Conservation (phyloP, 2,797 vertebrate species). For the Hylomyscus alleni region DNA sequence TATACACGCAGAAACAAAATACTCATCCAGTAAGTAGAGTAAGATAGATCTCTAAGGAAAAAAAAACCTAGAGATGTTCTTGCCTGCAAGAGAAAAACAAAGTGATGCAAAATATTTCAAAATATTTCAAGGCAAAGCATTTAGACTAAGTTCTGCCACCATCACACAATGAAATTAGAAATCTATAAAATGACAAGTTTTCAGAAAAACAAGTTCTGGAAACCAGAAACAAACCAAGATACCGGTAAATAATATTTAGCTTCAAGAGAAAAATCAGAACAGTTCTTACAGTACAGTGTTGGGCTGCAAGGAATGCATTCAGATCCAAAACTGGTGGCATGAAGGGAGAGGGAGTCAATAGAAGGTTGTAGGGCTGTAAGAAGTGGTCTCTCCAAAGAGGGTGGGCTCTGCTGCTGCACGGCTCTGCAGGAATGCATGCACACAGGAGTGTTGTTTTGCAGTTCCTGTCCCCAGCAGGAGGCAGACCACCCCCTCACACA, state of each 20-base stretch:
- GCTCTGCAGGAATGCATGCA: background rate
- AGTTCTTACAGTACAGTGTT: background rate
- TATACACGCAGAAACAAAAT: too few relatives aligned
- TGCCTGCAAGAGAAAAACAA: background rate
- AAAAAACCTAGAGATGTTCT: background rate
- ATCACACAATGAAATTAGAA: background rate
- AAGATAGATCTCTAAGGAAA: background rate
- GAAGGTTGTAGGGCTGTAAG: background rate
- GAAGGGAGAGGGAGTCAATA: background rate
- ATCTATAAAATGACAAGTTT: slow-evolving; percentile 1
- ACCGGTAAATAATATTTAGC: background rate
- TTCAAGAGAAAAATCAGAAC: slow-evolving; percentile 20
- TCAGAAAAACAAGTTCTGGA: slow-evolving; percentile 26
- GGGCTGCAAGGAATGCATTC: background rate
- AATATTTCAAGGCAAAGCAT: background rate
- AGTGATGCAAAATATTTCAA: background rate
- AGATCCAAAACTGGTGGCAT: background rate
- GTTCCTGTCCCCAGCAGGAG: slow-evolving; percentile 27
- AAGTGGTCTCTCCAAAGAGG: background rate
- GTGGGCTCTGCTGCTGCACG: background rate
- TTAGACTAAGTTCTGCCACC: slow-evolving; percentile 13
- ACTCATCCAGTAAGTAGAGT: background rate
- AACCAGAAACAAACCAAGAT: background rate
- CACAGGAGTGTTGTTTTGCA: background rate
- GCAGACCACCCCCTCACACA: background rate